Conservation (phyloP, 1,140 invertebrate species). For the Hycleus phaleratus region DNA sequence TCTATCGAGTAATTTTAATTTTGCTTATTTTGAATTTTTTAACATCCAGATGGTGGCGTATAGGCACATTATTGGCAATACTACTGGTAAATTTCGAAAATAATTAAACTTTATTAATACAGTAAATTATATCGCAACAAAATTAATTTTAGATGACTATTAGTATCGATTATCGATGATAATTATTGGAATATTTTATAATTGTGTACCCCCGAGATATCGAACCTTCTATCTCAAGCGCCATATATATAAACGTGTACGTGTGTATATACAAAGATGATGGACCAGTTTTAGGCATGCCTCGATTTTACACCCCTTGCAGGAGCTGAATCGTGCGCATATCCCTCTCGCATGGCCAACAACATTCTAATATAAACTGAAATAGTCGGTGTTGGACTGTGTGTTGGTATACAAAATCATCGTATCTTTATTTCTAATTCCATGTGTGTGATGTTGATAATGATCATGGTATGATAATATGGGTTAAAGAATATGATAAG, state of each 20-base stretch:
- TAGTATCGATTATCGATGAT: not conserved
- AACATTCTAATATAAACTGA: conserved; percentile 15
- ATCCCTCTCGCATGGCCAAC: conserved; percentile 25
- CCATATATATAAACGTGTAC: conserved; percentile 8
- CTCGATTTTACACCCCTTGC: conserved; percentile 22
- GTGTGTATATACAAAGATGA: conserved; percentile 20
- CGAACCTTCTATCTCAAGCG: not conserved
- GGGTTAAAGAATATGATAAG: conserved; percentile 23
- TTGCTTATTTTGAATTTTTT: no score
- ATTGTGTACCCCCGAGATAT: not conserved
- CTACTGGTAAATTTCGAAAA: no score
- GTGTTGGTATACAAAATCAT: conserved; percentile 6
- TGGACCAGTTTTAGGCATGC: conserved; percentile 22
- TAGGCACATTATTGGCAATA: no score
- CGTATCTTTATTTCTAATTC: no score
- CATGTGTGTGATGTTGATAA: conserved; percentile 16
- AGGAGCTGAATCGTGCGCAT: conserved; percentile 18
- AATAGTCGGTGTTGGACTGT: conserved; percentile 24
- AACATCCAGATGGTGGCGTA: no score
- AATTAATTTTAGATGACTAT: no score
- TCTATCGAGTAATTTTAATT: no score
- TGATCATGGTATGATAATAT: conserved; percentile 19
- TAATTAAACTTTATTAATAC: no score
- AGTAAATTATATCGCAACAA: no score
- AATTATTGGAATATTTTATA: not conserved